Evolutionary conservation across 1,140 invertebrate species (phyloP).

Genomic region (Sesamia nonagrioides): DNA sequence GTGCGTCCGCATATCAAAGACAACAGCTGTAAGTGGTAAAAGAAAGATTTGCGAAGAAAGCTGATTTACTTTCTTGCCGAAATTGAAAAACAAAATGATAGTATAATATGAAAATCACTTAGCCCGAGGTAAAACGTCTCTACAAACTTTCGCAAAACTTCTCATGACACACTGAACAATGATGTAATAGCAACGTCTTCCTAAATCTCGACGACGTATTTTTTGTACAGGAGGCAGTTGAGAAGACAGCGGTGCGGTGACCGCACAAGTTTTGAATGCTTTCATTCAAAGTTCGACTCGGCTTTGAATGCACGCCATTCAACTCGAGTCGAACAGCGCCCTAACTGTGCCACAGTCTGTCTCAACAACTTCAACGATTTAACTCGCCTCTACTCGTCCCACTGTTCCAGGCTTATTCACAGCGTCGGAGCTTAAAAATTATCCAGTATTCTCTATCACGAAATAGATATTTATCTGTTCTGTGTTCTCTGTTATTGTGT

Average conservation of each 20-base stretch:
- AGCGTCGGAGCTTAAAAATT: slow-evolving; percentile 45
- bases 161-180: neutral
- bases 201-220: slow-evolving; percentile 44
- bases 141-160: slow-evolving; percentile 1
- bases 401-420: slow-evolving; percentile 55
- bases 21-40: neutral
- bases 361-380: slow-evolving; percentile 73
- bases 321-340: too few relatives aligned
- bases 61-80: neutral
- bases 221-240: slow-evolving; percentile 42
- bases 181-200: slow-evolving; percentile 9
- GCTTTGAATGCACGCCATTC: too few relatives aligned
- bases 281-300: slow-evolving; percentile 72
- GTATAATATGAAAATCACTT: neutral
- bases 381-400: slow-evolving; percentile 57
- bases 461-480: too few relatives aligned
- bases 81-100: neutral
- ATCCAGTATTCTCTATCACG: slow-evolving; percentile 31
- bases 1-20: neutral
- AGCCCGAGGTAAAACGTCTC: neutral
- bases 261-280: slow-evolving; percentile 75
- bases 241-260: slow-evolving; percentile 37
- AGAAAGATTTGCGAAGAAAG: neutral
- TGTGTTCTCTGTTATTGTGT: slow-evolving; percentile 31
- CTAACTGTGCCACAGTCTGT: slow-evolving; percentile 67